Conservation (phyloP, 2,113 vertebrate species). For the Eupsittula cactorum region DNA sequence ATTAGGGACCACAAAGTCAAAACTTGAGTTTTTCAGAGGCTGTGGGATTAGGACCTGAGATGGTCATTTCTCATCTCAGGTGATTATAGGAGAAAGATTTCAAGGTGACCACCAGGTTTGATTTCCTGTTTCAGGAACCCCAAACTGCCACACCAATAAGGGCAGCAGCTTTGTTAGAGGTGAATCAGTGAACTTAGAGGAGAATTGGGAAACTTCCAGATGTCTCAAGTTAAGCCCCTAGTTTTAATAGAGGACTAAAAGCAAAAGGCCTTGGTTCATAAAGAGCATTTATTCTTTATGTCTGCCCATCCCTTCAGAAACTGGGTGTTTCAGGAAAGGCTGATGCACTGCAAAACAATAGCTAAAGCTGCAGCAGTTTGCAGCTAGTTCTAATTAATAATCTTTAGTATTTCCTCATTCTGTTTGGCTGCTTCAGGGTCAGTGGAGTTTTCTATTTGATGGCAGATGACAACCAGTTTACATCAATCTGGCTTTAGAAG, state of each 20-base stretch:
- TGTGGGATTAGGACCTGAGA: background rate
- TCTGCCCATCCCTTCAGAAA: background rate
- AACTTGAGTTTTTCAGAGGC: background rate
- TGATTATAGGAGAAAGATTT: background rate
- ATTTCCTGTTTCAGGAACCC: background rate
- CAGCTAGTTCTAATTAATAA: background rate
- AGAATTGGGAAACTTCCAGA: background rate
- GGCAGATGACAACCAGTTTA: background rate
- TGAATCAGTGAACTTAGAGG: background rate
- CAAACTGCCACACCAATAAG: background rate
- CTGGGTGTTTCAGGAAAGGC: background rate
- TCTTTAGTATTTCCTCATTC: background rate
- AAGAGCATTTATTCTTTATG: background rate
- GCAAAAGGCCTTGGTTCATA: background rate
- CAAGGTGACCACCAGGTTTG: background rate
- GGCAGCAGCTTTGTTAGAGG: background rate
- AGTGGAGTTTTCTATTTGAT: background rate
- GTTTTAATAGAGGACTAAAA: background rate
- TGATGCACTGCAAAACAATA: background rate
- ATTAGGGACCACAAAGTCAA: background rate
- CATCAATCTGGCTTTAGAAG: background rate
- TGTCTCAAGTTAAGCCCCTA: background rate
- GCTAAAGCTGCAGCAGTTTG: background rate
- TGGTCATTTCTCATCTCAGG: background rate
- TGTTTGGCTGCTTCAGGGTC: background rate